A percentile compares a stretch with the other conserved stretches of the same genome.
These are phyloP conservation scores for Pollenia angustigena DNA, from an alignment of 2,888 invertebrate genomes.

Conservation along the genomic window DNA sequence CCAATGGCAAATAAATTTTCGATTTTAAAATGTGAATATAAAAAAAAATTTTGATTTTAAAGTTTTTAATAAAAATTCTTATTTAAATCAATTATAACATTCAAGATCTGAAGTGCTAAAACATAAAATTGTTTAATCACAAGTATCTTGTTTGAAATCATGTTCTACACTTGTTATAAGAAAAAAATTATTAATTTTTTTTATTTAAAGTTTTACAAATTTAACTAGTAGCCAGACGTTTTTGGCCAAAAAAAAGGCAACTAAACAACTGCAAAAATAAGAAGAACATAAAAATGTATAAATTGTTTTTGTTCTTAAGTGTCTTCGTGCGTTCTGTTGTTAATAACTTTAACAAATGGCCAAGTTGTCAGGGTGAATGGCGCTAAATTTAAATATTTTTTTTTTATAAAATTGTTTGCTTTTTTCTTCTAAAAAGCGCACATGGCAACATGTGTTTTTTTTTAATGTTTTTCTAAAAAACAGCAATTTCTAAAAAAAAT, in stretches of 20 bases:
- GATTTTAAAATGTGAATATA: no score
- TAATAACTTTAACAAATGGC: constrained; percentile 40
- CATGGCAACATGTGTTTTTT: constrained; percentile 23
- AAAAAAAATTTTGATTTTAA: no score
- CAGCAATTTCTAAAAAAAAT: background rate
- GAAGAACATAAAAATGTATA: constrained; percentile 37
- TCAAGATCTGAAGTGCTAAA: background rate
- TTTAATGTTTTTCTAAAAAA: constrained; percentile 9
- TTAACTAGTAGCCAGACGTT: background rate
- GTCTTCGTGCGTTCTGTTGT: background rate
- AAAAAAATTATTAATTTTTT: background rate
- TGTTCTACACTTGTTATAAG: background rate
- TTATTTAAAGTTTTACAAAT: constrained; percentile 1
- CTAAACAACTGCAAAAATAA: background rate
- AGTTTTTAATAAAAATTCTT: no score
- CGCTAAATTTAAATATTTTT: constrained; percentile 37
- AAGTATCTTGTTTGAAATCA: background rate
- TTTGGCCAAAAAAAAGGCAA: background rate
- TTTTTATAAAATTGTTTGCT: background rate
- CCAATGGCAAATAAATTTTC: no score
- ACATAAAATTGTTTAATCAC: background rate
- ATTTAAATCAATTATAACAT: background rate
- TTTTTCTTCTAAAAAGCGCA: background rate
- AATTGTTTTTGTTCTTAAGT: constrained; percentile 10
- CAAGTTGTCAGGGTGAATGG: constrained; percentile 51